phyloP scores from a whole-genome alignment of 2,113 vertebrate species.

The Plecturocebus donacophilus region DNA sequence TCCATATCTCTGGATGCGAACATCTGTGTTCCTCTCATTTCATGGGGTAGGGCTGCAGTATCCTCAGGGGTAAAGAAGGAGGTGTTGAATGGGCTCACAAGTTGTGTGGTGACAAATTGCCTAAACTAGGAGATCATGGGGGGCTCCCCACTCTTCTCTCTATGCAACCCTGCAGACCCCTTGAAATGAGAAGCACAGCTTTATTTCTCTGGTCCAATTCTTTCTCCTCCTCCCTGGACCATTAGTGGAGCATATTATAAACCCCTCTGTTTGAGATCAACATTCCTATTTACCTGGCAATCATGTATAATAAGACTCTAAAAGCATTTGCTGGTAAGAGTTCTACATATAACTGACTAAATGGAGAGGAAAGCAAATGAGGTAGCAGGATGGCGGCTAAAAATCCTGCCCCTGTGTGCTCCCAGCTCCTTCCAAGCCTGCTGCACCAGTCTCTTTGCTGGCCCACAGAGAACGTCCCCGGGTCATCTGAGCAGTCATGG shows the following conservation, averaged over 20 bases:
- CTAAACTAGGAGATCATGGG: not conserved
- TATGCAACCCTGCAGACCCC: not conserved
- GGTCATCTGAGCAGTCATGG: not conserved
- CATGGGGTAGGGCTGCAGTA: too few species aligned
- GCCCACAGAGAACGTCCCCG: conserved; percentile 48
- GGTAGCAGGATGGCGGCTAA: rapidly evolving
- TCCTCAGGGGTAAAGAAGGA: not conserved
- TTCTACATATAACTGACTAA: not conserved
- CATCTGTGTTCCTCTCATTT: not conserved
- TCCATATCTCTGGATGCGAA: rapidly evolving
- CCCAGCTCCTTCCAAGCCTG: not conserved
- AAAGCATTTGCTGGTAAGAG: not conserved
- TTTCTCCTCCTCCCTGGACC: not conserved
- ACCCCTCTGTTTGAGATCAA: not conserved
- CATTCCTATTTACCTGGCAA: not conserved
- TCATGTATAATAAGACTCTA: not conserved
- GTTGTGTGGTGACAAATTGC: not conserved
- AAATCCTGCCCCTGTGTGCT: rapidly evolving
- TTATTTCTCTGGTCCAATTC: not conserved
- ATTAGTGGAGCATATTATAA: not conserved
- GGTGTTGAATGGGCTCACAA: not conserved
- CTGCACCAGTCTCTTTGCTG: not conserved
- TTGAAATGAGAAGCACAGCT: not conserved
- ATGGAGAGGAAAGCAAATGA: not conserved
- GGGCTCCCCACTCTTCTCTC: not conserved